Conservation (phyloP, 2,888 invertebrate species). For the Zeuzera pyrina region DNA sequence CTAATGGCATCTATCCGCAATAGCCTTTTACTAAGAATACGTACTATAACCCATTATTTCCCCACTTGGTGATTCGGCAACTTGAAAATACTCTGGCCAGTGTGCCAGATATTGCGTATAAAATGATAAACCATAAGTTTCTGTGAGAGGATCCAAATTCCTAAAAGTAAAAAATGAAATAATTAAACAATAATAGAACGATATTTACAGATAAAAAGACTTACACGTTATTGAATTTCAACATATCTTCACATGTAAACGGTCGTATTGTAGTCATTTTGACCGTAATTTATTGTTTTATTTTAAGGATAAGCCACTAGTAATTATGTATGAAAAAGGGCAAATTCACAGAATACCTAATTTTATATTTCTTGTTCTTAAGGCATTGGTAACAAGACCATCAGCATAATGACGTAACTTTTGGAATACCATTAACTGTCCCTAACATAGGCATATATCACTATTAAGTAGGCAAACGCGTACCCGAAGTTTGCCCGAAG, state of each 20-base stretch:
- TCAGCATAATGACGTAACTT: no score
- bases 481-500: no score
- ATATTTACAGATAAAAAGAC: conserved; percentile 37
- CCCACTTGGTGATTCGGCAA: conserved; percentile 95
- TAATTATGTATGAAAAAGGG: background rate
- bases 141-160: conserved; percentile 96
- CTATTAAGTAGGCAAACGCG: no score
- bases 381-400: no score
- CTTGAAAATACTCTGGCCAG: conserved; percentile 99
- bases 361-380: no score
- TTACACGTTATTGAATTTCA: conserved; percentile 96
- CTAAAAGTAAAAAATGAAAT: conserved; percentile 65
- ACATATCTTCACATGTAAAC: conserved; percentile 94
- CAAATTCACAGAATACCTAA: no score
- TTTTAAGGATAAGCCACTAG: conserved; percentile 1
- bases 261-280: conserved; percentile 94
- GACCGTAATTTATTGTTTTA: conserved; percentile 4
- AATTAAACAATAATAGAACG: background rate
- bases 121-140: conserved; percentile 96
- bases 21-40: no score
- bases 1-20: no score
- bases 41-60: conserved; percentile 99
- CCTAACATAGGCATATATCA: no score
- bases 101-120: conserved; percentile 98
- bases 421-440: no score